Percentiles rank a stretch among this genome's conserved stretches.
Evolutionary conservation across 1,140 invertebrate species (phyloP).

Genomic region (Zaprionus taronus): DNA sequence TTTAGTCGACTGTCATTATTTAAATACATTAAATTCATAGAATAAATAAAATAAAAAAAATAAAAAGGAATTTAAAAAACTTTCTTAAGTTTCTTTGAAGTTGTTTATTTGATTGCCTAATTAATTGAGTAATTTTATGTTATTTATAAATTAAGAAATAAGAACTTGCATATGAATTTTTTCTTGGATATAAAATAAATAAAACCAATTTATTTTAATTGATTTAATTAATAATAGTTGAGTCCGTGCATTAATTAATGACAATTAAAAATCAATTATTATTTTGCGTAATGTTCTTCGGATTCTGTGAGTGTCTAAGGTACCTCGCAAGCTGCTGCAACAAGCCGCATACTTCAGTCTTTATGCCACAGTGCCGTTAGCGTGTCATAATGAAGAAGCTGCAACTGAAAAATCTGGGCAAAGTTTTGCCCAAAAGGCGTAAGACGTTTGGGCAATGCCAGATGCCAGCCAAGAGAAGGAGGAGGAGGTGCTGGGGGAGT

Average conservation of each 20-base stretch:
- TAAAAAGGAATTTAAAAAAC: not conserved
- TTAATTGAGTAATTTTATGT: not conserved
- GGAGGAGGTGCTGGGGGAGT: not conserved
- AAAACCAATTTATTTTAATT: too few relatives aligned
- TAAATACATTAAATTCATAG: not conserved
- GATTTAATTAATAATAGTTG: too few relatives aligned
- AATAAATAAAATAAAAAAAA: not conserved
- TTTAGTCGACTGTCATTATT: not conserved
- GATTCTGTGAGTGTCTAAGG: not conserved
- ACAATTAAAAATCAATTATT: too few relatives aligned
- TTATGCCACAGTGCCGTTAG: slow-evolving; percentile 15
- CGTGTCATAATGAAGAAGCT: slow-evolving; percentile 52
- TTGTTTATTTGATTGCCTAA: not conserved
- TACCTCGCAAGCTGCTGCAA: not conserved
- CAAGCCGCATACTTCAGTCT: not conserved
- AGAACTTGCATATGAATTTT: too few relatives aligned
- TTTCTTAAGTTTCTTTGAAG: too few relatives aligned
- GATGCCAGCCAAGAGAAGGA: slow-evolving; percentile 2
- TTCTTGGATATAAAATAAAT: too few relatives aligned
- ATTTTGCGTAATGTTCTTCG: not conserved
- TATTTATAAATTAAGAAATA: not conserved
- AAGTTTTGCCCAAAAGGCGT: slow-evolving; percentile 73
- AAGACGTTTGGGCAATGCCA: slow-evolving; percentile 43
- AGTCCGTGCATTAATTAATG: too few relatives aligned
- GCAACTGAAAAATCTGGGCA: slow-evolving; percentile 63